These are phyloP conservation scores for Latrodectus hesperus DNA, from an alignment of 2,888 invertebrate genomes.

Conservation along the genomic window DNA sequence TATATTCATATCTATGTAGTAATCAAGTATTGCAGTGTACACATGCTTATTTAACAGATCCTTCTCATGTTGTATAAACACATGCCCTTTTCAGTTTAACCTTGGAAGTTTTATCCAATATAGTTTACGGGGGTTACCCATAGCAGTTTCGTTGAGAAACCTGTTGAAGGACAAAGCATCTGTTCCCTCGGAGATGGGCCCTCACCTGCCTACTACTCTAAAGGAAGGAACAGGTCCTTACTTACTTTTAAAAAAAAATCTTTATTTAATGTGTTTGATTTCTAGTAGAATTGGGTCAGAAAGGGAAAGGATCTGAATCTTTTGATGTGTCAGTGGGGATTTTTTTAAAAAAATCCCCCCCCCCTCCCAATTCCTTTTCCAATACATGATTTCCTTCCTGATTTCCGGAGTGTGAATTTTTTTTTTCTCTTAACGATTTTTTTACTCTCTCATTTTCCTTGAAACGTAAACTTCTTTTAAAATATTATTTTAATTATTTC, in stretches of 20 bases:
- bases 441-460: background rate
- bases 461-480: too few species aligned
- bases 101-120: too few species aligned
- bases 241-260: background rate
- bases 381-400: background rate
- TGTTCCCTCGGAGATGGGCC: background rate
- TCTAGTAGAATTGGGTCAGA: conserved; percentile 1
- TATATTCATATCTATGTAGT: too few species aligned
- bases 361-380: background rate
- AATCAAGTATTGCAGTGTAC: too few species aligned
- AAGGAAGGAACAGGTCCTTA: background rate
- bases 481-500: too few species aligned
- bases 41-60: too few species aligned
- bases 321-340: background rate
- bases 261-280: background rate
- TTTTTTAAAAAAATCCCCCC: background rate
- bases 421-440: background rate
- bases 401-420: background rate
- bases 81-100: too few species aligned
- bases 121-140: background rate
- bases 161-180: background rate
- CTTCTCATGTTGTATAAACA: too few species aligned
- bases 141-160: background rate
- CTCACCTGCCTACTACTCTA: background rate
- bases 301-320: background rate